phyloP scores from a whole-genome alignment of 2,888 invertebrate genomes.

The Flexamia atlantica region DNA sequence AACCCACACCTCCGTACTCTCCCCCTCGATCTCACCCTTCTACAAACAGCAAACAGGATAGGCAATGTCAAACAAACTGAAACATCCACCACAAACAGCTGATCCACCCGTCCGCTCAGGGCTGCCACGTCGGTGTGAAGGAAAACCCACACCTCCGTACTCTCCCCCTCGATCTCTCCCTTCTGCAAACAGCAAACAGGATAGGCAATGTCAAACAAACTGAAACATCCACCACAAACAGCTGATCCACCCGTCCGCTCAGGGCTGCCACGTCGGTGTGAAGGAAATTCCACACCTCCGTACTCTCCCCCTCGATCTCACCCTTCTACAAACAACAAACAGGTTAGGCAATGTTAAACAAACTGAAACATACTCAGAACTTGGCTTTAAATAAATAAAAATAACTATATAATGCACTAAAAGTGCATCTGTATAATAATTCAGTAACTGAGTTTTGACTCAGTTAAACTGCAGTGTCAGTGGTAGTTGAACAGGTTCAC shows the following conservation, averaged over 20 bases:
- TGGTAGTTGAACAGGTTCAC: no score
- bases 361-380: no score
- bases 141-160: conserved; percentile 71
- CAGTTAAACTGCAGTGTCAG: no score
- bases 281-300: conserved; percentile 72
- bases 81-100: conserved; percentile 64
- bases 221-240: conserved; percentile 62
- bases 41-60: not conserved
- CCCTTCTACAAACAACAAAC: not conserved
- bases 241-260: conserved; percentile 70
- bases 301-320: not conserved
- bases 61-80: no score
- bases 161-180: not conserved
- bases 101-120: conserved; percentile 72
- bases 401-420: no score
- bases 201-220: no score
- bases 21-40: not conserved
- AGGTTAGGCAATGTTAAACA: no score
- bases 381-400: no score
- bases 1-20: conserved; percentile 69
- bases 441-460: no score
- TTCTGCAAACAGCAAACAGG: not conserved
- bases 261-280: conserved; percentile 74
- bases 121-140: conserved; percentile 74
- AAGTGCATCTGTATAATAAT: no score